Percentiles rank a stretch among this genome's conserved stretches.
phyloP scores from a whole-genome alignment of 2,113 vertebrate genomes.

The Globicephala melas region DNA sequence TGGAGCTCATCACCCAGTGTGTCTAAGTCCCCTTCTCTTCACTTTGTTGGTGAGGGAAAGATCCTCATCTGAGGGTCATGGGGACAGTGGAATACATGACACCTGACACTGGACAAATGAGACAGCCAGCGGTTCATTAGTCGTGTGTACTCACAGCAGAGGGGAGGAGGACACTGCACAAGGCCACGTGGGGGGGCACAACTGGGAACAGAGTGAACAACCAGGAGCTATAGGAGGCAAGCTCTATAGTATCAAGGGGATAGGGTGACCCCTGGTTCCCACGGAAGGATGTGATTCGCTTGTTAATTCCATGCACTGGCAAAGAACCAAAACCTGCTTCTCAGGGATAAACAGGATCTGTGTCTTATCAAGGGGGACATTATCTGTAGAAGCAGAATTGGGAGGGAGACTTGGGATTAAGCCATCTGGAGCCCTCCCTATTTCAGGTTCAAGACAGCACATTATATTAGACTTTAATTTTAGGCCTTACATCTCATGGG shows the following conservation, averaged over 20 bases:
- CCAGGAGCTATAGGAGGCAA: neutral
- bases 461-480: neutral
- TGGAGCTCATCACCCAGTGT: neutral
- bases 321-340: neutral
- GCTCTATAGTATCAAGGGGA: neutral
- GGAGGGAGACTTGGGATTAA: neutral
- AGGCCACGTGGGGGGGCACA: neutral
- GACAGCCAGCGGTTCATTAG: neutral
- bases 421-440: neutral
- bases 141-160: neutral
- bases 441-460: neutral
- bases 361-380: neutral
- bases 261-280: neutral
- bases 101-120: neutral
- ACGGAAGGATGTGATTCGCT: neutral
- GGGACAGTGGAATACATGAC: neutral
- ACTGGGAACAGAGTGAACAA: neutral
- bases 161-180: too few relatives aligned
- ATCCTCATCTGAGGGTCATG: neutral
- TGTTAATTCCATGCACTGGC: neutral
- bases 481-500: neutral
- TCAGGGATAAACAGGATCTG: neutral
- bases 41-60: neutral
- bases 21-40: neutral
- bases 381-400: neutral